Percentiles rank a stretch among this genome's conserved stretches.
These are phyloP conservation scores for Piezodorus guildinii DNA, from an alignment of 1,140 invertebrate genomes.

Conservation along the genomic window DNA sequence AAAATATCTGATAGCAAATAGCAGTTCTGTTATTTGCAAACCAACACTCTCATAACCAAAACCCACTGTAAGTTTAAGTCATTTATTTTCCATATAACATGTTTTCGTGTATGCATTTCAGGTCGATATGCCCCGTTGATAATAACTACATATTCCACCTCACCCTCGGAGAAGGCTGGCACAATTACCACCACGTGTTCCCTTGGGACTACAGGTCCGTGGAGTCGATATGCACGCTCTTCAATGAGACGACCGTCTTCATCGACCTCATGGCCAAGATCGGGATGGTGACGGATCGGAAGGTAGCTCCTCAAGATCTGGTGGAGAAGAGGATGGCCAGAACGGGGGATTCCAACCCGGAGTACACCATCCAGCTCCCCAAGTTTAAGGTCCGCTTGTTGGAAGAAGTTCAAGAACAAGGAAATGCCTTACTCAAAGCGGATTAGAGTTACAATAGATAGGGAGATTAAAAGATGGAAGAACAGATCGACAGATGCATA, in stretches of 20 bases:
- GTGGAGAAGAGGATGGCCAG: constrained; percentile 53
- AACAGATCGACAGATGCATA: no score
- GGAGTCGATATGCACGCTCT: constrained; percentile 53
- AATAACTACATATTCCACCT: constrained; percentile 36
- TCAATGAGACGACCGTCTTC: constrained; percentile 69
- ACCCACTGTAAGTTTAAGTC: no score
- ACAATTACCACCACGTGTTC: constrained; percentile 76
- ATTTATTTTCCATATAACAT: no score
- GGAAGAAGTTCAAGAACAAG: no score
- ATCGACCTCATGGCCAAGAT: constrained; percentile 73
- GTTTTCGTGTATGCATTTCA: no score
- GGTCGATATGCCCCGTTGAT: constrained; percentile 47
- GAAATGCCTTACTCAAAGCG: no score
- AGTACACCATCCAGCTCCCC: neutral
- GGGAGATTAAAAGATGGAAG: no score
- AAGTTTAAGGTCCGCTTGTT: neutral
- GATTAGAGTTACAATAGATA: no score
- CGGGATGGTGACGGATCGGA: constrained; percentile 71
- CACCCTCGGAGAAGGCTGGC: constrained; percentile 48
- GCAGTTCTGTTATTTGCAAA: no score
- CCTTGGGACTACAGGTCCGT: constrained; percentile 70
- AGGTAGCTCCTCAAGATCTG: constrained; percentile 37
- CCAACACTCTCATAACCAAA: no score
- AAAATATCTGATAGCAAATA: no score
- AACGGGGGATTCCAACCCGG: constrained; percentile 65